Conservation (phyloP, 92 coral and sea anemone genomes). For the Scolanthus callimorphus region DNA sequence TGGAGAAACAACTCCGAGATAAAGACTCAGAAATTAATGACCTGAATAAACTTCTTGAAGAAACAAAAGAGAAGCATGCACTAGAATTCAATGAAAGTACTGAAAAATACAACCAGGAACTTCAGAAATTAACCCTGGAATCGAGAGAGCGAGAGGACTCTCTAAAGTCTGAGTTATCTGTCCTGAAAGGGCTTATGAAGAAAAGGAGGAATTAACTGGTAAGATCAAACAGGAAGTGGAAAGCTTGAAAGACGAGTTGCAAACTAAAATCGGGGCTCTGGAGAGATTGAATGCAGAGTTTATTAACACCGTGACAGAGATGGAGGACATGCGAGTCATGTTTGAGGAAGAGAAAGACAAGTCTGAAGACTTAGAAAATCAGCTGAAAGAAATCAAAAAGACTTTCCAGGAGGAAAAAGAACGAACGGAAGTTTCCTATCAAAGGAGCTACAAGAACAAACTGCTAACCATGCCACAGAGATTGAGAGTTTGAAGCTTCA, state of each 20-base stretch:
- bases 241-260: constrained; percentile 4
- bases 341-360: constrained; percentile 52
- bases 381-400: constrained; percentile 42
- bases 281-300: constrained; percentile 33
- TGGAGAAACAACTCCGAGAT: constrained; percentile 58
- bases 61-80: constrained; percentile 41
- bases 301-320: constrained; percentile 31
- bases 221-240: constrained; percentile 20
- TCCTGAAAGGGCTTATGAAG: constrained; percentile 6
- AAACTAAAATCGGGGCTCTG: constrained; percentile 22
- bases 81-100: constrained; percentile 29
- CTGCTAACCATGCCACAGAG: constrained; percentile 51
- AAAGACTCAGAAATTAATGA: constrained; percentile 58
- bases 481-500: constrained; percentile 51
- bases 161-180: constrained; percentile 5
- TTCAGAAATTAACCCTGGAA: constrained; percentile 42
- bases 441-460: constrained; percentile 58
- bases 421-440: constrained; percentile 52
- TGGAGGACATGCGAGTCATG: constrained; percentile 29
- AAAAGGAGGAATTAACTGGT: constrained; percentile 26
- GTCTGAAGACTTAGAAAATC: constrained; percentile 33
- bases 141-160: constrained; percentile 32
- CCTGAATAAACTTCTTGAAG: constrained; percentile 27
- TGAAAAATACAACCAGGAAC: constrained; percentile 62
- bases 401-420: constrained; percentile 59